Evolutionary conservation across 2,113 vertebrate species (phyloP).

Genomic region (Merops nubicus): DNA sequence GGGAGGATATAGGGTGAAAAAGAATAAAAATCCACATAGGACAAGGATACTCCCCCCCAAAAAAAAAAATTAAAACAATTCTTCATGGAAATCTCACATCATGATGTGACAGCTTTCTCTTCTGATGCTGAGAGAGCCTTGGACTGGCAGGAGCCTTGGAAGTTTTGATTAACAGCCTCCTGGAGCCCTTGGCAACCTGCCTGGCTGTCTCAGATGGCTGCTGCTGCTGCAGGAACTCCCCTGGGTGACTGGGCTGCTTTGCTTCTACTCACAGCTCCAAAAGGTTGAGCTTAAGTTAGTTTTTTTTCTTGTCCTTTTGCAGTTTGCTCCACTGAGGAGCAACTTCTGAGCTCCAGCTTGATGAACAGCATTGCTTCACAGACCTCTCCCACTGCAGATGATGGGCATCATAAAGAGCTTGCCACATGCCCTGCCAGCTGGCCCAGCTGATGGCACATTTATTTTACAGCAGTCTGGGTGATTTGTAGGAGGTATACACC

Average conservation of each 20-base stretch:
- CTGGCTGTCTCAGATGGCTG: constrained; percentile 34
- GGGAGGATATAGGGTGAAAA: neutral
- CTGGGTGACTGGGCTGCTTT: constrained; percentile 6
- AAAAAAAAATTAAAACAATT: neutral
- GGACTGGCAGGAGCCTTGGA: constrained; percentile 51
- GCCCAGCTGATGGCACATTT: constrained; percentile 1
- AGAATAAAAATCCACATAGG: neutral
- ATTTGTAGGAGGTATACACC: neutral
- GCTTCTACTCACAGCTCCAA: constrained; percentile 21
- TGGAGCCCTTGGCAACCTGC: constrained; percentile 38
- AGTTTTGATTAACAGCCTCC: constrained; percentile 46
- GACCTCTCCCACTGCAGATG: constrained; percentile 42
- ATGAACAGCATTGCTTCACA: neutral
- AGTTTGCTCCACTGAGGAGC: constrained; percentile 14
- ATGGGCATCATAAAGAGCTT: constrained; percentile 15
- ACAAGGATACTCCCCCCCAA: neutral
- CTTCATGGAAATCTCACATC: constrained; percentile 6
- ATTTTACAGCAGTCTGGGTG: neutral
- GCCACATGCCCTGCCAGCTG: constrained; percentile 44
- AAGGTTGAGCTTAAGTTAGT: neutral
- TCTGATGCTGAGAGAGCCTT: constrained; percentile 5
- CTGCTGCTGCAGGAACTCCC: constrained; percentile 41
- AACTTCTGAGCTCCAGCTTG: neutral
- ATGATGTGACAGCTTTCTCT: constrained; percentile 10
- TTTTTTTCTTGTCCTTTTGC: neutral